Percentiles rank a stretch among this genome's conserved stretches.
phyloP scores from a whole-genome alignment of 2,888 invertebrate species.

The Lordiphosa andalusiaca region DNA sequence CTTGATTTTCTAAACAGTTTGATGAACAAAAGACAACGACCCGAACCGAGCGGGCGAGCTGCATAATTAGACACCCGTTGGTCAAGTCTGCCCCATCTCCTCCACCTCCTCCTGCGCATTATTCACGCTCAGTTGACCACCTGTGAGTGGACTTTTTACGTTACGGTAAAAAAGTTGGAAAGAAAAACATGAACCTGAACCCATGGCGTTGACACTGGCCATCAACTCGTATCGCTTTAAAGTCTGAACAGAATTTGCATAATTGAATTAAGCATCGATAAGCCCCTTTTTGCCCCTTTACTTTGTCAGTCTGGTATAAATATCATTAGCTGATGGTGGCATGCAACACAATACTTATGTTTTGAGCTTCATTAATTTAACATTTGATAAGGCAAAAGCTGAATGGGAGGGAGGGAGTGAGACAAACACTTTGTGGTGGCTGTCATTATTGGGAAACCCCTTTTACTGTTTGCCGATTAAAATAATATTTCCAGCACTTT shows the following conservation, averaged over 20 bases:
- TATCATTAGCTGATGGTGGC: conserved; percentile 54
- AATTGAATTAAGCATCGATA: conserved; percentile 73
- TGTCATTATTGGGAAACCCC: too few species aligned
- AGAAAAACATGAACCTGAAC: conserved; percentile 31
- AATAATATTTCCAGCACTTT: too few species aligned
- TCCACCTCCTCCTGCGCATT: conserved; percentile 41
- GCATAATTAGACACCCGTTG: conserved; percentile 71
- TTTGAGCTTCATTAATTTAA: conserved; percentile 67
- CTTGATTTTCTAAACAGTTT: conserved; percentile 74
- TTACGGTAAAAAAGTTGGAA: conserved; percentile 34
- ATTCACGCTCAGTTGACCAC: conserved; percentile 78
- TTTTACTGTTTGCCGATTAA: too few species aligned
- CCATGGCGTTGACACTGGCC: conserved; percentile 43
- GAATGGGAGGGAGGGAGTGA: conserved; percentile 17
- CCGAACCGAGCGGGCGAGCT: conserved; percentile 33
- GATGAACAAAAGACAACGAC: conserved; percentile 62
- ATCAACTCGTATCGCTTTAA: conserved; percentile 28
- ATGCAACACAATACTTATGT: conserved; percentile 41
- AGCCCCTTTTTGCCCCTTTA: conserved; percentile 48
- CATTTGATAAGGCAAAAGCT: conserved; percentile 61
- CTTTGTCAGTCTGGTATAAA: conserved; percentile 17
- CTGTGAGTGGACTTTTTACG: conserved; percentile 64
- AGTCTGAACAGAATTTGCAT: conserved; percentile 57
- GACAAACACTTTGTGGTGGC: too few species aligned
- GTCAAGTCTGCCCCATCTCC: conserved; percentile 7